Evolutionary conservation across 2,113 vertebrate species (phyloP), one percentile per base, ranked within the genome.

Genomic region (Archocentrus centrarchus): DNA sequence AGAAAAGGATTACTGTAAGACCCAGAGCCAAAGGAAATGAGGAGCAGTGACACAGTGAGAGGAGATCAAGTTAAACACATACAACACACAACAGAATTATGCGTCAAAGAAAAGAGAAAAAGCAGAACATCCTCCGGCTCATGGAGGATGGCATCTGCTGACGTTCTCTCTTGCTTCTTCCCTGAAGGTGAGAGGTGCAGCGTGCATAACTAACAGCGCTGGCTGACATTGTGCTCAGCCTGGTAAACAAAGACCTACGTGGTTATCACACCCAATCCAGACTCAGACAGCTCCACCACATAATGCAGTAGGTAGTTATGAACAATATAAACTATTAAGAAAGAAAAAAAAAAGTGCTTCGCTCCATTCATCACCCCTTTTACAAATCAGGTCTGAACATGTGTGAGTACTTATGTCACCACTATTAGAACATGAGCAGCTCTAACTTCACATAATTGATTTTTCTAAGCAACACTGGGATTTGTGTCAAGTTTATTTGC

Each of bases 1-100:
- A 87, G 70, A 92, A 93, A 75, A 84, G 94, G 94, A 94, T 95
- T 94, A 94, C 77, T 80, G 79, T 61, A 60, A 88, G 75, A 93
- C 86, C 85, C 88, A 20, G 80, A 91, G 81, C 85, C 86, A 75
- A 78, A 84, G 85, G 90, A 90, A 80, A 87, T 5, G 76, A 84
- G 75, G 79, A 76, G 81, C 83, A 55, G 78, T 57, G 90, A 91
- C 91, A 94, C 88, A 84, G 91, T 63, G 86, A 91, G 89, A 85
- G 64, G 81, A 91, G 91, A 93, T 94, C 90, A 86, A 83, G 91
- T 93, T 87, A 70, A 91, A 92, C 90, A 88, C 60, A 68, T 24
- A 68, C 15, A 50, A 70, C 50, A 53, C 47, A 73, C 88, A 84
- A 88, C 82, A 80, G 79, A 83, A 86, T 93, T 83, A 85, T 64